Percentiles rank a stretch among this genome's conserved stretches.
phyloP scores from a whole-genome alignment of 2,797 vertebrate species.

The Sebastes taczanowskii region DNA sequence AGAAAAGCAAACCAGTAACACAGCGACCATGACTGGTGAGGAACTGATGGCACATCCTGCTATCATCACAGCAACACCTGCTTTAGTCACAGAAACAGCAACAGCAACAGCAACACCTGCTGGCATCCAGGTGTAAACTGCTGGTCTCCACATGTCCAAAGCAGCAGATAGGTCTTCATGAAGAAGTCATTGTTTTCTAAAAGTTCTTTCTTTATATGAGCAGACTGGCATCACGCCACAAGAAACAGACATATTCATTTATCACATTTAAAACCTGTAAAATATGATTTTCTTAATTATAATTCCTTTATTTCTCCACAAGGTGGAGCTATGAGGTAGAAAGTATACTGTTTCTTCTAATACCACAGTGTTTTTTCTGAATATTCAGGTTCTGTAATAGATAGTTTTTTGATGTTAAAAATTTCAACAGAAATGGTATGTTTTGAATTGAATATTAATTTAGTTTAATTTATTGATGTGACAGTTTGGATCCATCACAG shows the following conservation, averaged over 20 bases:
- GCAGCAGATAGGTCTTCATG: background rate
- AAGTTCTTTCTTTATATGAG: background rate
- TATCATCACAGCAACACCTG: background rate
- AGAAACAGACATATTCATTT: background rate
- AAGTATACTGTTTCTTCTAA: background rate
- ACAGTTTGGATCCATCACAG: background rate
- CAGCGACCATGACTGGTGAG: background rate
- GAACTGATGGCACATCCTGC: no score
- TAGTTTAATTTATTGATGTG: background rate
- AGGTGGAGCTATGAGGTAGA: background rate
- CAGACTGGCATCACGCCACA: background rate
- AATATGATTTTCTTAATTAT: background rate
- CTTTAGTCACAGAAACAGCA: background rate
- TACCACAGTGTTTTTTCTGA: background rate
- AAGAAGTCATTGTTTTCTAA: background rate
- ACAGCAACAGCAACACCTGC: background rate
- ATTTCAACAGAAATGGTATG: no score
- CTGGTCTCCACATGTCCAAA: background rate
- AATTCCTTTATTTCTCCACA: background rate
- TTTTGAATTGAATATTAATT: background rate
- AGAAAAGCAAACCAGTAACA: background rate
- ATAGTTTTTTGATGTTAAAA: background rate
- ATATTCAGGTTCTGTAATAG: background rate
- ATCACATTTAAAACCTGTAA: background rate
- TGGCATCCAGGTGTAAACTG: background rate